phyloP scores from a whole-genome alignment of 2,888 invertebrate species.

The Apamea sordens region DNA sequence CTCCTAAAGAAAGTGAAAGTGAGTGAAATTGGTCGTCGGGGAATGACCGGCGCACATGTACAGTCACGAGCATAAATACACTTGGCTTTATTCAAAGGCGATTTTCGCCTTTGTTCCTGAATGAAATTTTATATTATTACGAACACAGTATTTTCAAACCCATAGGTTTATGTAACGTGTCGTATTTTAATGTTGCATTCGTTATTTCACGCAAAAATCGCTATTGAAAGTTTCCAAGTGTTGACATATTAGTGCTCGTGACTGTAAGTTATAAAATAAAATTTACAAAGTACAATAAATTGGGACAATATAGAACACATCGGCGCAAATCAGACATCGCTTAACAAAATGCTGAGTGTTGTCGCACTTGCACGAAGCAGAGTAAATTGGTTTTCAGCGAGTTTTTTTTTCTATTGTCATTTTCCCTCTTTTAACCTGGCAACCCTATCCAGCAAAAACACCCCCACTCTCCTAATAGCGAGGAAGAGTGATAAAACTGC shows the following conservation, averaged over 20 bases:
- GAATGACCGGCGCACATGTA: background rate
- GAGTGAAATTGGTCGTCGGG: background rate
- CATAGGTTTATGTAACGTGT: no score
- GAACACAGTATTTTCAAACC: no score
- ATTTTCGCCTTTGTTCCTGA: no score
- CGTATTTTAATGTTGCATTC: no score
- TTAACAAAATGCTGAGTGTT: background rate
- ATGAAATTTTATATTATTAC: no score
- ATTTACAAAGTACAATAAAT: background rate
- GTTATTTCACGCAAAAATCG: no score
- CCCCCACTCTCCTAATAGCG: slow-evolving; percentile 70
- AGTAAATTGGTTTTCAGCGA: background rate
- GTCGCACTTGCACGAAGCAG: background rate
- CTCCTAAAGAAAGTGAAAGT: background rate
- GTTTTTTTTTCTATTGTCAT: background rate
- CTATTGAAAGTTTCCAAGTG: no score
- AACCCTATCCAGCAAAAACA: slow-evolving; percentile 54
- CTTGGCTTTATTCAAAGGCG: no score
- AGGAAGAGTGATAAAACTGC: slow-evolving; percentile 76
- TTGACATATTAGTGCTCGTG: no score
- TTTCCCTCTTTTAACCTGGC: background rate
- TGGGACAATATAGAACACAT: background rate
- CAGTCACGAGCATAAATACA: no score
- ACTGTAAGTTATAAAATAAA: background rate
- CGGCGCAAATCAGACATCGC: background rate